Conservation (phyloP, 2,888 invertebrate genomes). For the Trissolcus brochymenae region DNA sequence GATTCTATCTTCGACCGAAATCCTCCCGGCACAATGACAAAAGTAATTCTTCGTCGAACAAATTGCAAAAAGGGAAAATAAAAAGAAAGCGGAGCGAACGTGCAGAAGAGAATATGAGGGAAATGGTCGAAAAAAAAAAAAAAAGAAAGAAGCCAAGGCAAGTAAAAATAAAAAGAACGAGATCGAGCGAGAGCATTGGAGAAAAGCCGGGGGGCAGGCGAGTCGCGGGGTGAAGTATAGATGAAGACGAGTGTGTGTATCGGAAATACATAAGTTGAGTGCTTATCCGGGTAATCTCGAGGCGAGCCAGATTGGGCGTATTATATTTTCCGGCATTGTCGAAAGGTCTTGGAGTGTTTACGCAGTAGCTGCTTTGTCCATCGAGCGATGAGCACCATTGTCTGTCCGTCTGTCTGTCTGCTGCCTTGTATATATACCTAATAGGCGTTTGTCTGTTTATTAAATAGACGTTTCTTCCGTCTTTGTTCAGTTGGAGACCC, state of each 20-base stretch:
- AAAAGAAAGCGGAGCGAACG: conserved; percentile 12
- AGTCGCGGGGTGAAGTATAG: conserved; percentile 20
- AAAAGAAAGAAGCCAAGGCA: conserved; percentile 20
- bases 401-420: conserved; percentile 70
- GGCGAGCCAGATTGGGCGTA: conserved; percentile 62
- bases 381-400: conserved; percentile 75
- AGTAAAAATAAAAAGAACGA: conserved; percentile 45
- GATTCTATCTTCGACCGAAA: conserved; percentile 32
- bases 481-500: conserved; percentile 47
- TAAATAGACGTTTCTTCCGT: conserved; percentile 64
- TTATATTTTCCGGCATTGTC: conserved; percentile 63
- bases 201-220: conserved; percentile 18
- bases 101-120: conserved; percentile 1
- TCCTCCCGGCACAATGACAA: conserved; percentile 31
- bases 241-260: conserved; percentile 58
- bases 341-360: conserved; percentile 72
- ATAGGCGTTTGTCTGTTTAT: conserved; percentile 63
- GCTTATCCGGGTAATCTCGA: conserved; percentile 72
- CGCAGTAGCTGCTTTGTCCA: conserved; percentile 76
- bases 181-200: conserved; percentile 41
- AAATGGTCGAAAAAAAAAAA: conserved; percentile 3
- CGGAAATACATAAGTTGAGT: conserved; percentile 65
- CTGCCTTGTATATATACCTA: conserved; percentile 62
- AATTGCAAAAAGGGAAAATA: conserved; percentile 28
- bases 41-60: conserved; percentile 36